Evolutionary conservation across 1,140 invertebrate species (phyloP).

Genomic region (Dinoponera quadriceps): DNA sequence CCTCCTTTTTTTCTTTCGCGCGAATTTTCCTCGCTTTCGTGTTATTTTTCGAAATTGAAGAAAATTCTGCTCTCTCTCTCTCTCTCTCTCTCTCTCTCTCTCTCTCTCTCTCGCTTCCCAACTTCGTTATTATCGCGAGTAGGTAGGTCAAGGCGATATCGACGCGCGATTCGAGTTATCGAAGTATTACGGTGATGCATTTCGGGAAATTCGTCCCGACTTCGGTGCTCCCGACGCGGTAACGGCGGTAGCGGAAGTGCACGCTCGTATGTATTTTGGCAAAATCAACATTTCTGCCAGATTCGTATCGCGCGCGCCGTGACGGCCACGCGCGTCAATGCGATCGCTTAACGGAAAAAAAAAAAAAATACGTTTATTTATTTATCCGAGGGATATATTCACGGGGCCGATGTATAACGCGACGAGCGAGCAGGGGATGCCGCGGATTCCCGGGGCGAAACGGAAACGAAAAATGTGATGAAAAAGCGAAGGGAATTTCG

Average conservation of each 20-base stretch:
- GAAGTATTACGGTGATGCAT: conserved; percentile 35
- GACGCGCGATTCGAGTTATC: conserved; percentile 1
- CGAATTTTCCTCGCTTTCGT: conserved; percentile 4
- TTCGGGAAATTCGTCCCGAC: conserved; percentile 33
- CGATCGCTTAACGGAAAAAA: background rate
- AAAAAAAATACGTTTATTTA: background rate
- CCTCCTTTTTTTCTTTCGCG: background rate
- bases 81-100: too few relatives aligned
- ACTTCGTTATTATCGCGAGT: conserved; percentile 36
- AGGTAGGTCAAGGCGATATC: conserved; percentile 47
- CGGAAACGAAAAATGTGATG: too few relatives aligned
- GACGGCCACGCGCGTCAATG: background rate
- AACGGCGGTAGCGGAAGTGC: conserved; percentile 1
- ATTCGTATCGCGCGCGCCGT: background rate
- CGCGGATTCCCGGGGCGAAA: too few relatives aligned
- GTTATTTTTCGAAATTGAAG: conserved; percentile 61
- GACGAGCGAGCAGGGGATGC: too few relatives aligned
- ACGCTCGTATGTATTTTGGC: background rate
- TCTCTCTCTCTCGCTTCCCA: background rate
- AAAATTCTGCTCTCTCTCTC: background rate
- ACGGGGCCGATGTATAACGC: too few relatives aligned
- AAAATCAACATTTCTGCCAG: conserved; percentile 18
- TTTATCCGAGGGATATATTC: background rate
- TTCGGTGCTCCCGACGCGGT: background rate
- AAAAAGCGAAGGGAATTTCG: background rate